A percentile compares a stretch with the other conserved stretches of the same genome.
These are phyloP conservation scores for Phaonia tiefii DNA, from an alignment of 2,888 invertebrate species.

Conservation along the genomic window DNA sequence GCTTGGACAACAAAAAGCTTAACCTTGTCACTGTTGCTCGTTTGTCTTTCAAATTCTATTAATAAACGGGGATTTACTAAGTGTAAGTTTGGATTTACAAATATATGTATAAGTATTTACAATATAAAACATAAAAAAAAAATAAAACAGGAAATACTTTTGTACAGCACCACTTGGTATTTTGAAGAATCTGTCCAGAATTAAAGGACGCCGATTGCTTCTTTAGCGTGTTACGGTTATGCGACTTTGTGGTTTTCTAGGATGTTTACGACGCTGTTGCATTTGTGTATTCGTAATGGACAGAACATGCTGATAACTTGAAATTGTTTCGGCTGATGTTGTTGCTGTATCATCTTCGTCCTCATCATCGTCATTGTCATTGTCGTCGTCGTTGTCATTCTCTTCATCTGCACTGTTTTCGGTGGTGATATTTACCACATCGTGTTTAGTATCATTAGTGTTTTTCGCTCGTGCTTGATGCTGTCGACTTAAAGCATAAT, in stretches of 20 bases:
- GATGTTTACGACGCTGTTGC: conserved; percentile 78
- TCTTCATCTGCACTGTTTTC: conserved; percentile 66
- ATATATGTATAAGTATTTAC: conserved; percentile 42
- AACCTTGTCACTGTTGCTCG: conserved; percentile 64
- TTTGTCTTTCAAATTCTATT: conserved; percentile 49
- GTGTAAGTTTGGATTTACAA: conserved; percentile 44
- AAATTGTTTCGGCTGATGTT: conserved; percentile 72
- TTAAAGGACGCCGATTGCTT: too few species aligned
- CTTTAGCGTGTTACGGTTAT: conserved; percentile 54
- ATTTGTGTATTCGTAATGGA: conserved; percentile 75
- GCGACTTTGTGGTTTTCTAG: conserved; percentile 77
- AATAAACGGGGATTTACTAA: conserved; percentile 6
- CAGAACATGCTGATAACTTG: conserved; percentile 75
- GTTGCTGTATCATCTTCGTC: conserved; percentile 61
- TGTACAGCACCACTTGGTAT: conserved; percentile 57
- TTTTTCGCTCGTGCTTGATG: conserved; percentile 33
- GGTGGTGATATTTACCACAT: conserved; percentile 61
- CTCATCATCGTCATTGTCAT: conserved; percentile 67
- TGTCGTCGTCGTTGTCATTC: conserved; percentile 70
- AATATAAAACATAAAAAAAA: conserved; percentile 37
- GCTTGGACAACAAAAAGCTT: conserved; percentile 49
- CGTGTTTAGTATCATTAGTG: conserved; percentile 24
- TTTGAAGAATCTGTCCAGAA: conserved; percentile 11
- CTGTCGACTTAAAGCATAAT: conserved; percentile 68
- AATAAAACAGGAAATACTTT: conserved; percentile 59